Conservation (phyloP, 2,113 vertebrate genomes). For the Spizaetus ornatus region DNA sequence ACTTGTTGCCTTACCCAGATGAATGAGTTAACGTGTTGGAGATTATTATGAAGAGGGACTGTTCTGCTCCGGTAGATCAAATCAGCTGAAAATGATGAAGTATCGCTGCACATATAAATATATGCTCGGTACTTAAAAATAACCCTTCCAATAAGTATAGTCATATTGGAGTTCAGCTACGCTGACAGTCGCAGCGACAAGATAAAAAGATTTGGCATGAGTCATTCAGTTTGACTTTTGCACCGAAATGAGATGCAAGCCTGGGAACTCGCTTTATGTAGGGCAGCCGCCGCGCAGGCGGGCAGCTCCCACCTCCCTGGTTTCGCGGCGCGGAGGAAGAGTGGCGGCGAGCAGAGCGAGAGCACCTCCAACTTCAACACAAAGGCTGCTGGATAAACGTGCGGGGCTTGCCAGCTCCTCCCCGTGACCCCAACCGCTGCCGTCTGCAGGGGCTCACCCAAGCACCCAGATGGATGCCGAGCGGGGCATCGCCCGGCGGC, state of each 20-base stretch:
- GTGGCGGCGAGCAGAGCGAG: background rate
- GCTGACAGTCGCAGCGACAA: slow-evolving; percentile 13
- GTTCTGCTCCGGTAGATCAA: slow-evolving; percentile 29
- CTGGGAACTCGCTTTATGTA: background rate
- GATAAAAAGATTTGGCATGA: slow-evolving; percentile 42
- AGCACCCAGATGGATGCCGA: background rate
- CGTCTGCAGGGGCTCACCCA: rapidly evolving
- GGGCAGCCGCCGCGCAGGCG: background rate
- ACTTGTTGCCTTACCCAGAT: slow-evolving; percentile 56
- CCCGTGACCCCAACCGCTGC: rapidly evolving
- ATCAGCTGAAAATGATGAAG: slow-evolving; percentile 38
- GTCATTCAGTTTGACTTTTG: slow-evolving; percentile 47
- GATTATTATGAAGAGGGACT: slow-evolving; percentile 50
- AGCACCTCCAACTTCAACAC: background rate
- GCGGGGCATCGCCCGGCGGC: rapidly evolving
- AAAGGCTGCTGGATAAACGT: background rate
- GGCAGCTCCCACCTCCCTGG: background rate
- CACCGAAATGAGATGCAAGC: slow-evolving; percentile 19
- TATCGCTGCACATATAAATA: slow-evolving; percentile 15
- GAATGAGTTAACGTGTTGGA: slow-evolving; percentile 57
- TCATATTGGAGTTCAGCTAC: slow-evolving; percentile 32
- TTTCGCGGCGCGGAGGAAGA: background rate
- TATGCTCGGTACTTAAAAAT: slow-evolving; percentile 37
- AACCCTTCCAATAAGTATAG: slow-evolving; percentile 45
- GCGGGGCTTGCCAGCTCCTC: background rate